Base-by-base conservation (phyloP, 2,113 vertebrate genomes). In the Neopipo cinnamomea region DNA sequence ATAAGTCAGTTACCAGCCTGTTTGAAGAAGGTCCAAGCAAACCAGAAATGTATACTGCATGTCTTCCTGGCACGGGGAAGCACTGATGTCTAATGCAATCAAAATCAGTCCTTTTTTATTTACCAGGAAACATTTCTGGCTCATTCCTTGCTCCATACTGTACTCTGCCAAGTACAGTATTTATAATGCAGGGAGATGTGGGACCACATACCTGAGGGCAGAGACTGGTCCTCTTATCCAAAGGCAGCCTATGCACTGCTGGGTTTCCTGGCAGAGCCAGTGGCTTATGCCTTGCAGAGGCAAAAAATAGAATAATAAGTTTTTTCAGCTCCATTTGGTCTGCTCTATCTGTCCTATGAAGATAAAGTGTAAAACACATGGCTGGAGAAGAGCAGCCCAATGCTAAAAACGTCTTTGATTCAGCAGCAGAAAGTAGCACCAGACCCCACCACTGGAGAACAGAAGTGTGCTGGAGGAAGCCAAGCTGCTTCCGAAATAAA, bases 21-120 rank as follows among this genome's bases (percentile, higher is more conserved):
- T 95, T 94, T 95, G 91, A 97, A 93, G 91, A 93, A 47, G 67
- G 83, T 94, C 95, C 95, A 95, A 78, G 71, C 28, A 52, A 89
- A 75, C 76, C 62, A 85, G 95, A 79, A 95, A 94, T 35, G 66
- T 37, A 89, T 82, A 82, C 50, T 85, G 68, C 33, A 35, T 25
- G 70, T 65, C 52, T 59, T 75, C 55, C 91, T 95, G 94, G 95
- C 95, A 63, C 74, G 5, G 19, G 42, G 56, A 63, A 95, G 39
- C 68, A 20, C 39, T 39, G 67, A 42, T 96, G 96, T 96, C 95
- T 81, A 95, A 91, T 2, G 5, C 95, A 91, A 94, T 96, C 89
- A 95, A 84, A 89, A 71, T 95, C 85, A 88, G 63, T 49, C 73
- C 27, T 53, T 82, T 89, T 91, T 86, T 95, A 84, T 91, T 79